phyloP scores from a whole-genome alignment of 2,888 invertebrate genomes.

The Stramonita haemastoma region DNA sequence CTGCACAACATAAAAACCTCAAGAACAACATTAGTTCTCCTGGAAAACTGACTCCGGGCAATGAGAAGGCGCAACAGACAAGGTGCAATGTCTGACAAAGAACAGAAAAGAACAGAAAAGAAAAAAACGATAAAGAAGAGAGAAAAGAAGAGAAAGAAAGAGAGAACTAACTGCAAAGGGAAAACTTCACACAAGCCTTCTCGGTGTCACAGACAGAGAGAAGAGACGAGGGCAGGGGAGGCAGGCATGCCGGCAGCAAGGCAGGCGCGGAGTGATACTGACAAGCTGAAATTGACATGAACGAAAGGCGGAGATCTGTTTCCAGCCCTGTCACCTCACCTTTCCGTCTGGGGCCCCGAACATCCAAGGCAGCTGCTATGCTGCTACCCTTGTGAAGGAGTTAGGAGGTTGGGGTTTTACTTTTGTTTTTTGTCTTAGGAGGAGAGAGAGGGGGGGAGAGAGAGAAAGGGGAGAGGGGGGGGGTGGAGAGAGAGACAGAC shows the following conservation, averaged over 20 bases:
- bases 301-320: conserved; percentile 31
- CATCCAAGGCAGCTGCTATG: neutral
- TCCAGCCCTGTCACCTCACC: neutral
- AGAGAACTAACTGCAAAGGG: neutral
- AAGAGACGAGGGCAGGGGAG: neutral
- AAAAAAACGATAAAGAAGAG: neutral
- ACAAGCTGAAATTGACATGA: conserved; percentile 38
- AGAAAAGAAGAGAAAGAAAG: neutral
- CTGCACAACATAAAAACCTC: no score
- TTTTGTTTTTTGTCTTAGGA: neutral
- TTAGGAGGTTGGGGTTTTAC: neutral
- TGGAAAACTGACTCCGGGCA: no score
- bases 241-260: neutral
- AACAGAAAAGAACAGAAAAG: no score
- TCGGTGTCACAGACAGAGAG: neutral
- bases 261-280: conserved; percentile 5
- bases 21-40: no score
- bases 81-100: no score
- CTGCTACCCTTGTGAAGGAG: neutral
- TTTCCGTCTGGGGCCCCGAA: neutral
- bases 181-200: neutral
- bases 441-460: neutral
- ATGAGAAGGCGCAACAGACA: no score
- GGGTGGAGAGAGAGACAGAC: neutral
- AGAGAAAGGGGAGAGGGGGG: neutral